Percentiles rank a stretch among this genome's conserved stretches.
These are phyloP conservation scores for Anneissia japonica DNA, from an alignment of 35 echinoderm and acorn worm species.

Conservation along the genomic window DNA sequence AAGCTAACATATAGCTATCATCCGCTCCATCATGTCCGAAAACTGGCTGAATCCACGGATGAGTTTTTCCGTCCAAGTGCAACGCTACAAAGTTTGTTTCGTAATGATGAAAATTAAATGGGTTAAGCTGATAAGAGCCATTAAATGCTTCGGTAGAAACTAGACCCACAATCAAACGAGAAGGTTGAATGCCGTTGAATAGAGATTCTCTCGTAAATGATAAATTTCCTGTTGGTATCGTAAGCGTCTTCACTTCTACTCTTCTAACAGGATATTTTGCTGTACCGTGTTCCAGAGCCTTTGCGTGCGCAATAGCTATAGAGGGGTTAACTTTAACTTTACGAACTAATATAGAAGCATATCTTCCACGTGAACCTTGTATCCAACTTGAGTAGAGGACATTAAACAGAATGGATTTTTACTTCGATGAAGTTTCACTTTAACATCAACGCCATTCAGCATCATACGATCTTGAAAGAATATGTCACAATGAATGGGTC, in stretches of 20 bases:
- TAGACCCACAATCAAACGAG: conserved; percentile 5
- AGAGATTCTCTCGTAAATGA: conserved; percentile 42
- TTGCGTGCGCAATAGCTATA: conserved; percentile 22
- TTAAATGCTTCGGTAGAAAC: conserved; percentile 13
- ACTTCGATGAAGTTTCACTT: conserved; percentile 55
- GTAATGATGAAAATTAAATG: conserved; percentile 27
- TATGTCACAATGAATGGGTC: conserved; percentile 51
- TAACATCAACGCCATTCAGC: conserved; percentile 17
- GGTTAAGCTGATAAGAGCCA: conserved; percentile 12
- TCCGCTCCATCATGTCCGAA: no score
- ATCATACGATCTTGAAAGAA: conserved; percentile 19
- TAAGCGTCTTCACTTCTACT: conserved; percentile 20
- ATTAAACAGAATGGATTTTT: conserved; percentile 54
- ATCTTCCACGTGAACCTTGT: conserved; percentile 34
- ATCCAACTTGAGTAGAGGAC: conserved; percentile 14
- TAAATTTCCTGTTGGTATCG: conserved; percentile 40
- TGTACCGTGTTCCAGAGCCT: conserved; percentile 27
- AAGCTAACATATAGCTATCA: no score
- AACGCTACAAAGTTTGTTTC: conserved; percentile 22
- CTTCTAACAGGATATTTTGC: conserved; percentile 57
- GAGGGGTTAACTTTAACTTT: conserved; percentile 33
- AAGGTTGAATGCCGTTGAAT: conserved; percentile 16
- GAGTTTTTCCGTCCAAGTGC: neutral
- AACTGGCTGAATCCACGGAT: neutral
- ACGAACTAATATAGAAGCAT: conserved; percentile 48